phyloP scores from a whole-genome alignment of 2,888 invertebrate genomes.

The Arctia plantaginis region DNA sequence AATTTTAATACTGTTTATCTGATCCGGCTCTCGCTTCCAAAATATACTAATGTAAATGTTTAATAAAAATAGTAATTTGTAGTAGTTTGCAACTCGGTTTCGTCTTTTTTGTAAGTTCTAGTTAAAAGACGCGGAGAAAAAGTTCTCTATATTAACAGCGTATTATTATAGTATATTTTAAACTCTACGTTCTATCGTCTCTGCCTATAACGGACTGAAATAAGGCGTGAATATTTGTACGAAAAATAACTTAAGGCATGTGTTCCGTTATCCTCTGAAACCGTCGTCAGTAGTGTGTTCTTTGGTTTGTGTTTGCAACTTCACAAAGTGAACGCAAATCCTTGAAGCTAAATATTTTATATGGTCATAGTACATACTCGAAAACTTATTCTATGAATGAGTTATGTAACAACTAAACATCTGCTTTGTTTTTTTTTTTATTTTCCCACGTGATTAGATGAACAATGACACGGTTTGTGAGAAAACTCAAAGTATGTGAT shows the following conservation, averaged over 20 bases:
- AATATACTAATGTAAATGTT: background rate
- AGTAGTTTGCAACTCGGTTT: too few relatives aligned
- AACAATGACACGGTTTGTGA: background rate
- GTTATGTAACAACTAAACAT: background rate
- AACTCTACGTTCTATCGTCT: too few relatives aligned
- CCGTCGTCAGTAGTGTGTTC: background rate
- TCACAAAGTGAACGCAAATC: background rate
- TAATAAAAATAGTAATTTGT: too few relatives aligned
- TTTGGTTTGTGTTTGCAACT: background rate
- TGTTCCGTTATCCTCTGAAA: background rate
- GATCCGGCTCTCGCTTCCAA: background rate
- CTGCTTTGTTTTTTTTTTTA: background rate
- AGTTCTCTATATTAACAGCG: too few relatives aligned
- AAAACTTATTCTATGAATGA: background rate
- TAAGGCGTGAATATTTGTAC: too few relatives aligned
- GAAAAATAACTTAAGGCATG: too few relatives aligned
- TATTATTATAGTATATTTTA: too few relatives aligned
- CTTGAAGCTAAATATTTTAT: background rate
- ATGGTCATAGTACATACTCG: background rate
- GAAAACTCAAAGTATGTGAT: background rate
- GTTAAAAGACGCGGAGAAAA: too few relatives aligned
- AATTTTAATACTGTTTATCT: background rate
- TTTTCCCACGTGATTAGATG: slow-evolving; percentile 1
- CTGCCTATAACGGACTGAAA: too few relatives aligned
- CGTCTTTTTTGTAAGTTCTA: too few relatives aligned